Evolutionary conservation across 2,888 invertebrate genomes (phyloP).

Genomic region (Synergus laeviventris): DNA sequence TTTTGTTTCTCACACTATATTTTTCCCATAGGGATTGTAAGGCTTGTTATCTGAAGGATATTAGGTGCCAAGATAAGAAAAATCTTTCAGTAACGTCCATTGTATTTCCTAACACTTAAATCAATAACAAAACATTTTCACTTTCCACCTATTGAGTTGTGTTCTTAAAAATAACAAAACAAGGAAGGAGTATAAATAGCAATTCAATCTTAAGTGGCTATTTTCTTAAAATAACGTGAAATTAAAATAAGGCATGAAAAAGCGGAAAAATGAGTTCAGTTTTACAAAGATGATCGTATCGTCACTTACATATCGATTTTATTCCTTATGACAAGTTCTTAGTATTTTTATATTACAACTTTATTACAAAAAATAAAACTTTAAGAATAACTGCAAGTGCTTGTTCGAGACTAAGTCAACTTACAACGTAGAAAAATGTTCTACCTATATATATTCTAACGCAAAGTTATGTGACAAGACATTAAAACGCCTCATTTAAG

Average conservation of each 20-base stretch:
- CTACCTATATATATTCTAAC: slow-evolving; percentile 5
- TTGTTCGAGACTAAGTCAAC: not conserved
- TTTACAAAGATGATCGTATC: slow-evolving; percentile 3
- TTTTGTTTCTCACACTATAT: no score
- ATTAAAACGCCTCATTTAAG: not conserved
- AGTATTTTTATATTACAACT: slow-evolving; percentile 37
- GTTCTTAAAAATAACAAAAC: not conserved
- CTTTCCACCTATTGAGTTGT: not conserved
- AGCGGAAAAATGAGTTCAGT: not conserved
- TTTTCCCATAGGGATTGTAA: no score
- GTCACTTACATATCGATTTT: slow-evolving; percentile 13
- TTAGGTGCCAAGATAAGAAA: not conserved
- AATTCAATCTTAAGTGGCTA: not conserved
- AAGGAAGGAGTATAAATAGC: not conserved
- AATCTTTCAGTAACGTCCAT: not conserved
- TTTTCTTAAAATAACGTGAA: not conserved
- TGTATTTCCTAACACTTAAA: not conserved
- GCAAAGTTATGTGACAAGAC: slow-evolving; percentile 8
- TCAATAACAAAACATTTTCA: not conserved
- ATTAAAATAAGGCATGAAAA: not conserved
- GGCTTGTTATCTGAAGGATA: not conserved
- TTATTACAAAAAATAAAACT: slow-evolving; percentile 39
- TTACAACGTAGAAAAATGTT: slow-evolving; percentile 23
- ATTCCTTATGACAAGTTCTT: slow-evolving; percentile 26
- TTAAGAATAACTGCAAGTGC: slow-evolving; percentile 31